phyloP scores from a whole-genome alignment of 1,140 invertebrate species.

The Sycophila sp. region DNA sequence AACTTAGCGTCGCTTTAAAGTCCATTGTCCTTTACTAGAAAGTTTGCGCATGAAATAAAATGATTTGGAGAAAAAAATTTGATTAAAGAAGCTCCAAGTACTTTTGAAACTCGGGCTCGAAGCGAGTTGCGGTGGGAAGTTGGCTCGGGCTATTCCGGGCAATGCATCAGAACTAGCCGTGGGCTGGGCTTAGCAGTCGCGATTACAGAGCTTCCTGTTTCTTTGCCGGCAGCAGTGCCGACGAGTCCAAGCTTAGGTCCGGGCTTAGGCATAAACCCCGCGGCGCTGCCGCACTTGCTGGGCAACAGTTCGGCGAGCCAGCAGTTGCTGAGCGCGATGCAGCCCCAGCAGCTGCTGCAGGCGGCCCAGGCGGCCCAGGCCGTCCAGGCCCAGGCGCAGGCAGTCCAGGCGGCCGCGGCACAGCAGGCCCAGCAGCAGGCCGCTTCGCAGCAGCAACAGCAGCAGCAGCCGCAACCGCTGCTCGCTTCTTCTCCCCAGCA shows the following conservation, averaged over 20 bases:
- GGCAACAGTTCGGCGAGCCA: constrained; percentile 74
- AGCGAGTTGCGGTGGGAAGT: no score
- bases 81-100: no score
- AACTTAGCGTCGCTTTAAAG: no score
- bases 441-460: constrained; percentile 52
- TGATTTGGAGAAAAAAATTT: no score
- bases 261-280: constrained; percentile 69
- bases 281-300: constrained; percentile 74
- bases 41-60: no score
- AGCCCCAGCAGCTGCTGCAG: constrained; percentile 68
- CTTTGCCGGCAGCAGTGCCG: constrained; percentile 55
- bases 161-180: no score
- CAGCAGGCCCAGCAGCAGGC: constrained; percentile 50
- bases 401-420: constrained; percentile 48
- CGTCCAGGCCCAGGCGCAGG: constrained; percentile 52
- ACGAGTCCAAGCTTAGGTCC: constrained; percentile 65
- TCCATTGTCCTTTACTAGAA: no score
- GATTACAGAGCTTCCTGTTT: no score
- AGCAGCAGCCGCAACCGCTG: constrained; percentile 64
- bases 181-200: no score
- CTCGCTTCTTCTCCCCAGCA: constrained; percentile 64
- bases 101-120: no score
- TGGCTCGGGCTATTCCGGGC: no score
- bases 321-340: constrained; percentile 73
- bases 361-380: constrained; percentile 60